phyloP scores from a whole-genome alignment of 92 coral and sea anemone species.

The Chrysogorgia sp. region DNA sequence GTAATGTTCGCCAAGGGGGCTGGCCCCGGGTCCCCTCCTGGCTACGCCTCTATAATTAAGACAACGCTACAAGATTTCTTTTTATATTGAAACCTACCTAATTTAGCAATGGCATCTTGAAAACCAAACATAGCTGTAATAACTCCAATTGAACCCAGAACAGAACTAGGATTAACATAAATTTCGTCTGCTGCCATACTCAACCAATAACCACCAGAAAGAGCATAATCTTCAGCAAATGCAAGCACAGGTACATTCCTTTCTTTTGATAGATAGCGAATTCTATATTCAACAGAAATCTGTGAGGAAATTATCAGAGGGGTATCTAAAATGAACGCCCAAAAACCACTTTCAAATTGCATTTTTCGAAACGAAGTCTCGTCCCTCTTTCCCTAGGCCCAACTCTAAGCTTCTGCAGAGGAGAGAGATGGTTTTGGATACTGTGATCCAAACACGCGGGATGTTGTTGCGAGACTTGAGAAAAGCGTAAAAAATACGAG shows the following conservation, averaged over 20 bases:
- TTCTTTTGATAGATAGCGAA: conserved; percentile 63
- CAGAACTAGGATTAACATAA: conserved; percentile 70
- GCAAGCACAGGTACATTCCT: conserved; percentile 73
- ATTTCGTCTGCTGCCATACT: conserved; percentile 89
- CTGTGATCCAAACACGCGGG: no score
- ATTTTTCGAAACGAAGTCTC: no score
- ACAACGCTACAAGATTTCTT: background rate
- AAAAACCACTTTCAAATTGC: background rate
- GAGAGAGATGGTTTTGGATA: no score
- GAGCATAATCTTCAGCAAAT: conserved; percentile 76
- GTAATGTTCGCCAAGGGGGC: no score
- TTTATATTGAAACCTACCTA: conserved; percentile 57
- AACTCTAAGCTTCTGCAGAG: no score
- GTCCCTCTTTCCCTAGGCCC: no score
- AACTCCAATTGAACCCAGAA: conserved; percentile 84
- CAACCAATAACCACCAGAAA: conserved; percentile 87
- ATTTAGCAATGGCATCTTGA: conserved; percentile 74
- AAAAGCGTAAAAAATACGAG: no score
- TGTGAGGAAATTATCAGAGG: no score
- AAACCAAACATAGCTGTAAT: conserved; percentile 63
- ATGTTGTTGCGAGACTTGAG: no score
- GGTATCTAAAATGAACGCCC: no score
- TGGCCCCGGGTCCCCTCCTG: no score
- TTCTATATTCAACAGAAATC: conserved; percentile 33
- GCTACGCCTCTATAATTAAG: background rate